Evolutionary conservation across 2,888 invertebrate species (phyloP).

Genomic region (Pachliopta kotzebuea): DNA sequence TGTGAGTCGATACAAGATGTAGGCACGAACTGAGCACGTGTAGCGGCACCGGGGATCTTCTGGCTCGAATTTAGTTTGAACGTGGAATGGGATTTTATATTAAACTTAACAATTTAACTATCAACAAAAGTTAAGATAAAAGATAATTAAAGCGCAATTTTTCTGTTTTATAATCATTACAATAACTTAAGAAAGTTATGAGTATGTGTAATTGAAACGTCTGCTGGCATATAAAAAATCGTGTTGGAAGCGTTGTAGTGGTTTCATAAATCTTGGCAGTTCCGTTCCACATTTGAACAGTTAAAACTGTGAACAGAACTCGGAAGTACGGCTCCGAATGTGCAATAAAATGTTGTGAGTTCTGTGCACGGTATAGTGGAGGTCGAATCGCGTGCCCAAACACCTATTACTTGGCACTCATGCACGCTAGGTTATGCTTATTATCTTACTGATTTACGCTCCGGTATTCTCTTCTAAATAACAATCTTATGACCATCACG

Average conservation of each 20-base stretch:
- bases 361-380: conserved; percentile 37
- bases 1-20: conserved; percentile 70
- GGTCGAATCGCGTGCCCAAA: conserved; percentile 39
- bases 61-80: conserved; percentile 23
- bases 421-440: conserved; percentile 56
- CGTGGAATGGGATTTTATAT: conserved; percentile 21
- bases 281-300: conserved; percentile 49
- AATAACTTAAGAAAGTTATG: background rate
- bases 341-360: conserved; percentile 33
- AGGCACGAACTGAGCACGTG: conserved; percentile 63
- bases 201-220: background rate
- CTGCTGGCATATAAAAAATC: background rate
- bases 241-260: conserved; percentile 5
- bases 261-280: conserved; percentile 30
- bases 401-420: conserved; percentile 51
- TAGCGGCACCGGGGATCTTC: conserved; percentile 37
- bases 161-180: background rate
- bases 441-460: conserved; percentile 39
- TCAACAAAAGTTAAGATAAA: background rate
- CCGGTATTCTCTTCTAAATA: conserved; percentile 35
- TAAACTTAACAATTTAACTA: background rate
- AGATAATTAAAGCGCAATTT: background rate
- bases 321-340: conserved; percentile 29
- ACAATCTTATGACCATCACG: conserved; percentile 8
- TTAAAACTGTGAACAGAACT: conserved; percentile 38